Base-by-base conservation (phyloP, 2,888 invertebrate species). In the Schrankia costaestrigalis region DNA sequence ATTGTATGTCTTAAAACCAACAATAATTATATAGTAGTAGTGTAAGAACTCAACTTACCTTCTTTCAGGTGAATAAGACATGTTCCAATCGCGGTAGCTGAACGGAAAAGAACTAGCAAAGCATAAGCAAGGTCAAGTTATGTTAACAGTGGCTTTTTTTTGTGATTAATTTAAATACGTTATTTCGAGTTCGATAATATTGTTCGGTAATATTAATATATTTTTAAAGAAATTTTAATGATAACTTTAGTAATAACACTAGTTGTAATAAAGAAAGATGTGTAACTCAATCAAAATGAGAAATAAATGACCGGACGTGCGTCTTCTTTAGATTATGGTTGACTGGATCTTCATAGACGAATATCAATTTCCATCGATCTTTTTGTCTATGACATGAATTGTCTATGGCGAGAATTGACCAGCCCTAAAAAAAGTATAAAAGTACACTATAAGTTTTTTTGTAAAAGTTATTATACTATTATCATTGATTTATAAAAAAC, bases 41-140 rank as follows among this genome's bases (percentile, higher is more conserved):
- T 44, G 56, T 47, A 59, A 70, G 78, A 78, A 71, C 72, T 68
- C 67, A 71, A 91, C 92, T 93, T 92, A 93, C 94, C 93, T 93
- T 91, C 93, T 91, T 89, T 94, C 94, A 84, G 91, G 89, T 82
- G 91, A 90, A 91, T 90, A 92, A 89, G 94, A 94, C 94, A 94
- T 94, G 92, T 92, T 94, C 91, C 90, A 91, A 91, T 92, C 90
- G 90, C 90, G 90, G 90, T 91, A 89, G 91, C 90, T 90, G 90
- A 91, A 91, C 91, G 91, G 91, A 93, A 93, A 93, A 91, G 89
- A 87, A 85, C 86, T 84, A 76, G 72, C 82, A 93, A 93, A 90
- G 89, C 85, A 84, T 83, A 83, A 72, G 73, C 86, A 86, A 87
- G 87, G 87, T 87, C 87, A 87, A 87, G 84, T 84, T 90, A 84